Base-by-base conservation (phyloP, 2,888 invertebrate species). In the Micoletzkya japonica region DNA sequence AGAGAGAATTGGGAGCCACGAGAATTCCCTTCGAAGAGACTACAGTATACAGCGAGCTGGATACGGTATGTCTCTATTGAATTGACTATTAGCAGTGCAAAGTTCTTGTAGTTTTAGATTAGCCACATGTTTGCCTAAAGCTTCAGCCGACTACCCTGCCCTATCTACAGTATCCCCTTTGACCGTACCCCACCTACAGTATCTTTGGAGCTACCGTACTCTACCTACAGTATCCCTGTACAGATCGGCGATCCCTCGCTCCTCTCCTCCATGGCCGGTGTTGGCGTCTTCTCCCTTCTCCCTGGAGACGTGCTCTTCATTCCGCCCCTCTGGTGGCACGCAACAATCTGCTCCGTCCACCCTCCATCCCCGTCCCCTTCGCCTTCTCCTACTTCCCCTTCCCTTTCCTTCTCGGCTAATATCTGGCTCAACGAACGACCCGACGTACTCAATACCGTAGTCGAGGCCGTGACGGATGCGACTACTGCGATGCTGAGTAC, bases 291-390 rank as follows among this genome's bases (percentile, higher is more conserved):
- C 37, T 89, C 90, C 68, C 87, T 96, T 63, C 88, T 90, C 58
- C 91, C 93, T 14, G 94, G 94, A 0, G 93, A 96, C 87, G 91
- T 93, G 0, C 87, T 97, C 44, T 90, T 92, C 81, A 92, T 97
- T 7, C 96, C 96, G 0, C 90, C 90, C 73, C 91, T 92, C 73
- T 97, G 96, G 95, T 97, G 96, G 67, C 67, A 67, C 49, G 56
- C 57, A 28, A 44, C 49, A 14, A 39, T 56, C 44, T 67, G 64
- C 20, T 17, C 34, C 24, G 52, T 36, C 14, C 24, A 6, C 7
- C 10, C 57, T 34, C 4, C 34, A 24, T 6, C n/a, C 3, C 24
- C 4, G 24, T 50, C 4, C 6, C 50, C 24, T 24, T 4, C 50
- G 32, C 32, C 30, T 4, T 10, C n/a, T 30, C 44, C 30, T 61